A percentile compares a stretch with the other conserved stretches of the same genome.
Conservation (phyloP, 2,888 invertebrate genomes). For the Apoda limacodes region DNA sequence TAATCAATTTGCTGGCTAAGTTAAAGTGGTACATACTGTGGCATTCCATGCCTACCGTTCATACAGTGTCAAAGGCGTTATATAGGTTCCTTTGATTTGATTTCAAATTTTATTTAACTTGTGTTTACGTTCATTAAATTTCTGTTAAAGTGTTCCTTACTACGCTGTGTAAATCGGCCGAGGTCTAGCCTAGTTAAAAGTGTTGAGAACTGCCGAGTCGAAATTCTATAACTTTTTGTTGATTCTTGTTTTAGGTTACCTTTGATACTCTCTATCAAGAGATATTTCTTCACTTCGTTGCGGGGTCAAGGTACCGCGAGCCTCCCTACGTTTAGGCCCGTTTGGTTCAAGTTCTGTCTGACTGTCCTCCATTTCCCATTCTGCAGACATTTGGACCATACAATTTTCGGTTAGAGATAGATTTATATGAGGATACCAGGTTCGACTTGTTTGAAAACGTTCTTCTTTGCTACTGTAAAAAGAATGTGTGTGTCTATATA, state of each 20-base stretch:
- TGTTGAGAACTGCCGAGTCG: too few relatives aligned
- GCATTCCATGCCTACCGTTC: too few relatives aligned
- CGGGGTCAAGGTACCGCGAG: constrained; percentile 25
- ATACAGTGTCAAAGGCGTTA: too few relatives aligned
- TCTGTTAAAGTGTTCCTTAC: too few relatives aligned
- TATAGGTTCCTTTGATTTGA: too few relatives aligned
- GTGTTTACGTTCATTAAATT: too few relatives aligned
- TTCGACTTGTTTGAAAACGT: constrained; percentile 26
- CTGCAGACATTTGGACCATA: constrained; percentile 27
- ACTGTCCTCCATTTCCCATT: constrained; percentile 51
- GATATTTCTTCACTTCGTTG: constrained; percentile 31
- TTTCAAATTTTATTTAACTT: too few relatives aligned
- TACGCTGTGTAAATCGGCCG: too few relatives aligned
- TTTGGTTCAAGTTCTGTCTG: constrained; percentile 15
- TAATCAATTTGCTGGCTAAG: too few relatives aligned
- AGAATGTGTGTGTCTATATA: neutral
- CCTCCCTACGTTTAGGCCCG: constrained; percentile 9
- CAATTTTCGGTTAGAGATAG: constrained; percentile 26
- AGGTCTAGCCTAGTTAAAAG: too few relatives aligned
- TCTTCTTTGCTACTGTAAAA: constrained; percentile 33
- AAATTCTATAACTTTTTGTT: too few relatives aligned
- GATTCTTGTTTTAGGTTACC: constrained; percentile 30
- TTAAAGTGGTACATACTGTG: too few relatives aligned
- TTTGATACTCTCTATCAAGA: constrained; percentile 51
- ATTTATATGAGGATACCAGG: constrained; percentile 43